Conservation (phyloP, 2,888 invertebrate genomes). For the Drosophila peninsularis region DNA sequence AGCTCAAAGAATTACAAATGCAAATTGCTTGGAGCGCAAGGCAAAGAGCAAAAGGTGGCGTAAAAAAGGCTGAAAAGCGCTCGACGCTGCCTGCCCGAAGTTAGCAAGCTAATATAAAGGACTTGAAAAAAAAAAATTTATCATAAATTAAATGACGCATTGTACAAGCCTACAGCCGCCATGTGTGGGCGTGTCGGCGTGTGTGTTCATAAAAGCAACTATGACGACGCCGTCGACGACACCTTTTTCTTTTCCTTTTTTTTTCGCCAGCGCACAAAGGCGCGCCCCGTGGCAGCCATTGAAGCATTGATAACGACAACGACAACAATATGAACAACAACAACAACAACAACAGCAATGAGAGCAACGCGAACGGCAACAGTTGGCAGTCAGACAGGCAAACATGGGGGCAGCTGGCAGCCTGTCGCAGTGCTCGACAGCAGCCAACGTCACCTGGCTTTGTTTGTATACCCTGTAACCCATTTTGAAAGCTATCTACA, state of each 20-base stretch:
- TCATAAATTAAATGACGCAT: constrained; percentile 80
- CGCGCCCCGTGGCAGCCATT: constrained; percentile 55
- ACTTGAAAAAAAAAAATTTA: constrained; percentile 68
- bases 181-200: constrained; percentile 19
- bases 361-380: constrained; percentile 60
- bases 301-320: constrained; percentile 59
- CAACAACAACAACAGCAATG: constrained; percentile 17
- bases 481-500: background rate
- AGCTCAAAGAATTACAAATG: constrained; percentile 78
- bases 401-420: constrained; percentile 9
- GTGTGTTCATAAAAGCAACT: constrained; percentile 31
- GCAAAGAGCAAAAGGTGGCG: constrained; percentile 31
- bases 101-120: constrained; percentile 76
- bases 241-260: constrained; percentile 51
- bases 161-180: constrained; percentile 34
- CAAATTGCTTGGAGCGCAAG: constrained; percentile 68
- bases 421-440: constrained; percentile 46
- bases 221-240: constrained; percentile 54
- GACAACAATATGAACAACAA: constrained; percentile 21
- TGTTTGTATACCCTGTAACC: constrained; percentile 36
- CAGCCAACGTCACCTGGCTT: constrained; percentile 30
- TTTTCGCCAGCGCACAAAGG: constrained; percentile 38
- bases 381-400: constrained; percentile 56
- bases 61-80: constrained; percentile 33
- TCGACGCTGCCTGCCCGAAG: constrained; percentile 43